These are phyloP conservation scores for Perodicticus potto DNA, from an alignment of 2,797 vertebrate genomes.

Conservation along the genomic window DNA sequence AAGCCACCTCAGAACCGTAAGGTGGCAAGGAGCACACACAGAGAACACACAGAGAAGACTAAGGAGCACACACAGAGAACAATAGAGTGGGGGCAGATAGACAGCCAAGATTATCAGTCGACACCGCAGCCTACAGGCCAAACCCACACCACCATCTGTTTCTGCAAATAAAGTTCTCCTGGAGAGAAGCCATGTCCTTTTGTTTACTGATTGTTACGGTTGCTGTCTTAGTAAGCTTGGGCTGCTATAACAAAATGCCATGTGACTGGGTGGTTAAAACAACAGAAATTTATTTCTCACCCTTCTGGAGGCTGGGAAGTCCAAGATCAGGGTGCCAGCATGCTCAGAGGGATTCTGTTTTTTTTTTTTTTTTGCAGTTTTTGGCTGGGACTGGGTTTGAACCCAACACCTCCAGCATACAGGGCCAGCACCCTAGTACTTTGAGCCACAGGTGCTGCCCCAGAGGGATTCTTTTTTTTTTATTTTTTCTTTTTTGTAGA, in stretches of 20 bases:
- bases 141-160: background rate
- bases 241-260: background rate
- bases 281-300: background rate
- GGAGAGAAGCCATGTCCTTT: background rate
- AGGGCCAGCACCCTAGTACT: too few species aligned
- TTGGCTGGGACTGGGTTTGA: too few species aligned
- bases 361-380: too few species aligned
- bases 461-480: too few species aligned
- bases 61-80: background rate
- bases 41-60: too few species aligned
- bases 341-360: background rate
- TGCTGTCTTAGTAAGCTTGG: background rate
- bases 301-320: background rate
- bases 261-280: background rate
- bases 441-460: too few species aligned
- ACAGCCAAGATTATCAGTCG: background rate
- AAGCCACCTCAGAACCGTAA: background rate
- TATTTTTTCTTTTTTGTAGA: too few species aligned
- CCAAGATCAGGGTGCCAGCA: background rate
- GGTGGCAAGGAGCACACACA: background rate
- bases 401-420: too few species aligned
- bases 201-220: background rate
- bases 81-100: background rate
- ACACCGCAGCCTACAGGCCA: background rate
- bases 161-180: background rate